Base-by-base conservation (phyloP, 2,113 vertebrate genomes). In the Oxygymnocypris stewartii region DNA sequence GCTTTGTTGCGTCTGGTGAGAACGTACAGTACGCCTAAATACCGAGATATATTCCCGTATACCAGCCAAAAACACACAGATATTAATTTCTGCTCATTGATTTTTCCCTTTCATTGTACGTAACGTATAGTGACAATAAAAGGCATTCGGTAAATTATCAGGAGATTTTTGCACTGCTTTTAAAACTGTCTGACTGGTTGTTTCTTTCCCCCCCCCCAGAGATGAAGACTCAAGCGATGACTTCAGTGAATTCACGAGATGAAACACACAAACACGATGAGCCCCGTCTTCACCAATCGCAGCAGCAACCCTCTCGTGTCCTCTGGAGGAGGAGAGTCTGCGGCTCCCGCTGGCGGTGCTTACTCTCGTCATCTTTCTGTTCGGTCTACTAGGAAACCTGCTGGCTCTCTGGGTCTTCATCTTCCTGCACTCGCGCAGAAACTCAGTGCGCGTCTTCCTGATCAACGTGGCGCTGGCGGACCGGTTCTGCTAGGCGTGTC, bases 381-480 rank as follows among this genome's bases (percentile, higher is more conserved):
- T 96, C 81, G 98, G 97, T 87, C 90, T 99, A 16, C 69, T 83
- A 20, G 96, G 97, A 71, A 99, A 99, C 89, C 75, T 94, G 84
- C 91, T 95, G 61, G 96, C 97, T 54, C 92, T 99, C 12, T 96
- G 95, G 91, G 95, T 97, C 61, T 98, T 99, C 92, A 91, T 98
- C 79, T 90, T 90, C 4, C 91, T 97, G 44, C 94, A 95, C 47
- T 92, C 93, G 18, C 97, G 97, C 88, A 96, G 93, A 90, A 98
- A 97, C 94, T 98, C 97, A 0, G 94, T 99, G 85, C 96, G 96
- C 65, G 93, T 98, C 87, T 98, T 99, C 84, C 94, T 99, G 89
- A 94, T 99, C 49, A 98, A 98, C 0, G 91, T 96, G 2, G 96
- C 96, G 0, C 84, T 97, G n/a, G 96, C 97, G 14, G 97, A 99